Evolutionary conservation across 2,888 invertebrate species (phyloP), one percentile per base, ranked within the genome.

Genomic region (Alentia gelatinosa): DNA sequence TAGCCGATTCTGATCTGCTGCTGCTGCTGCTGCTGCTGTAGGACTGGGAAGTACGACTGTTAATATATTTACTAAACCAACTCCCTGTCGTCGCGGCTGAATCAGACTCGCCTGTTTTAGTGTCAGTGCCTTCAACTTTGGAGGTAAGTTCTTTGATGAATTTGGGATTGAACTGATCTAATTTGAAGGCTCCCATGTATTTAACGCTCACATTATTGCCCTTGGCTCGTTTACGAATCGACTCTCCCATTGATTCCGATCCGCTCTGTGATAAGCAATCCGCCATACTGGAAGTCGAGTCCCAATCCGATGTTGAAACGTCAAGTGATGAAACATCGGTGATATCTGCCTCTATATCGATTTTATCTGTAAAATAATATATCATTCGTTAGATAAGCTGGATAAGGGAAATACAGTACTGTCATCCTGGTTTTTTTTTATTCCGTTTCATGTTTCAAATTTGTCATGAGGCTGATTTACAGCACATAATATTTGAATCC

Each of bases 131-230:
- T 15, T 68, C 68, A 30, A 68, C 30, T 30, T 30, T 68, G 40
- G 39, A 1, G 0, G 23, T n/a, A 39, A 83, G 83, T 40, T 83
- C 40, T 23, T 37, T 40, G 4, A 83, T 37, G 35, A 83, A 30
- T 12, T 83, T 23, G 39, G 83, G 40, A 83, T 39, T 83, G 37
- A 35, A 15, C 9, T 35, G 35, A 26, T 39, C 83, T 23, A 50
- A n/a, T 33, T 88, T 88, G 33, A 88, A 26, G 33, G 88, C 19
- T 7, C 88, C 88, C 88, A 88, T 42, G 50, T 88, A 88, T 47
- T 83, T 83, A 19, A 83, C 83, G 39, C 26, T 83, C 23, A 35
- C 35, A 19, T 30, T n/a, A 68, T 30, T 83, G 83, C 83, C 83
- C 83, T 75, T 75, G 50, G 12, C 50, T 50, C 9, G 68, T n/a